Conservation (phyloP, 2,888 invertebrate genomes). For the Agrotis clavis region DNA sequence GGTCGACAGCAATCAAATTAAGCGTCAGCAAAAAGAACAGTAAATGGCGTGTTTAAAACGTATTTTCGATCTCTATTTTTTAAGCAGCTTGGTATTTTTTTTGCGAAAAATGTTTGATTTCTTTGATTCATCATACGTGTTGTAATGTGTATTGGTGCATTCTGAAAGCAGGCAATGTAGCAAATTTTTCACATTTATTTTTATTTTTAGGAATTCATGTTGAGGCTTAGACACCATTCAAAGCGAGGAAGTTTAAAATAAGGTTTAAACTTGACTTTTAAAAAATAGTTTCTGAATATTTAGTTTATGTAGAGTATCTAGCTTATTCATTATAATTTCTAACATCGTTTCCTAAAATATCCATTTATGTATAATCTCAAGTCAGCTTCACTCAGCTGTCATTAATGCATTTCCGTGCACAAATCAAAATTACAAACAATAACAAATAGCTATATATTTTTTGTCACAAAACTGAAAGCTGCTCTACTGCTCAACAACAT, state of each 20-base stretch:
- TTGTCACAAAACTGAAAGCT: conserved; percentile 57
- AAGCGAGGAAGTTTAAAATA: no score
- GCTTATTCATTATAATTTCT: background rate
- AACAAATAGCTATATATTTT: conserved; percentile 57
- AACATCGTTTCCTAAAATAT: no score
- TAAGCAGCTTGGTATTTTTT: conserved; percentile 16
- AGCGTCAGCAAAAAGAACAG: conserved; percentile 75
- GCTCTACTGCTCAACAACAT: conserved; percentile 61
- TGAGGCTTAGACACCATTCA: no score
- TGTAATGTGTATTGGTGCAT: no score
- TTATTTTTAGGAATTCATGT: no score
- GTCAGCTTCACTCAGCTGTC: background rate
- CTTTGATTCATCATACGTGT: background rate
- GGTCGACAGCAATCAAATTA: conserved; percentile 81
- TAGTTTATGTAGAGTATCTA: background rate
- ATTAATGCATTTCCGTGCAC: conserved; percentile 5
- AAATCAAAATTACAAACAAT: conserved; percentile 35
- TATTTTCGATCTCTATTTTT: conserved; percentile 50
- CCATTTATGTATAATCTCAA: background rate
- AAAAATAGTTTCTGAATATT: no score
- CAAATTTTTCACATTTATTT: no score
- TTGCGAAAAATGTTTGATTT: conserved; percentile 4
- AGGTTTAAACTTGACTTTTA: no score
- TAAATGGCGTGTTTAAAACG: conserved; percentile 76
- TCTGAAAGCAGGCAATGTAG: no score